phyloP scores from a whole-genome alignment of 2,113 vertebrate species.

The Brachionichthys hirsutus region DNA sequence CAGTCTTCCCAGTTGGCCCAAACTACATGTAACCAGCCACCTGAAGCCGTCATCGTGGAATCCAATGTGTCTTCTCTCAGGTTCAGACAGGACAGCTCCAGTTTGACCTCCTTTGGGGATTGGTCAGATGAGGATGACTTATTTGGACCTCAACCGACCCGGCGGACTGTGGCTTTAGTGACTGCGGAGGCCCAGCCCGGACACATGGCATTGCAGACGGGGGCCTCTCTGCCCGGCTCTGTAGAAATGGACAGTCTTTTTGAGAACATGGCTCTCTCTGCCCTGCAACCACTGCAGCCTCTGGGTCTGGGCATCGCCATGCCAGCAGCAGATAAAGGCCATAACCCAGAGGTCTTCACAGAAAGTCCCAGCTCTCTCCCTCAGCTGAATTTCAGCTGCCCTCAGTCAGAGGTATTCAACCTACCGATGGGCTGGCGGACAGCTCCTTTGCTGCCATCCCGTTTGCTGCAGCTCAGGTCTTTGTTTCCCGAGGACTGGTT shows the following conservation, averaged over 20 bases:
- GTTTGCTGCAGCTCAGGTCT: slow-evolving; percentile 81
- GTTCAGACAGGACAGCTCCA: slow-evolving; percentile 77
- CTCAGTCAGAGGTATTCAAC: slow-evolving; percentile 83
- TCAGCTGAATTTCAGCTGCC: slow-evolving; percentile 83
- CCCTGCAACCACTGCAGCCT: slow-evolving; percentile 77
- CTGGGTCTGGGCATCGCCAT: slow-evolving; percentile 78
- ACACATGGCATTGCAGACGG: slow-evolving; percentile 58
- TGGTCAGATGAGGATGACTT: slow-evolving; percentile 91
- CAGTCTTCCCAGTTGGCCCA: slow-evolving; percentile 72
- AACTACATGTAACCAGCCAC: slow-evolving; percentile 54
- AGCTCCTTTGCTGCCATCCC: slow-evolving; percentile 78
- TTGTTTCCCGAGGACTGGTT: slow-evolving; percentile 95
- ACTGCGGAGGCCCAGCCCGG: slow-evolving; percentile 68
- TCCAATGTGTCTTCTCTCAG: slow-evolving; percentile 63
- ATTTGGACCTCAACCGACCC: slow-evolving; percentile 83
- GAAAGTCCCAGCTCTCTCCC: slow-evolving; percentile 53
- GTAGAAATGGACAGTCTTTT: slow-evolving; percentile 81
- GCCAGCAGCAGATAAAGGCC: slow-evolving; percentile 76
- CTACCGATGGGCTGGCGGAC: slow-evolving; percentile 88
- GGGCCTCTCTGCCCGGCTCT: slow-evolving; percentile 89
- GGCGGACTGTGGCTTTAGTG: slow-evolving; percentile 79
- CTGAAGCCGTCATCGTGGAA: slow-evolving; percentile 54
- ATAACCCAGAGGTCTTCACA: slow-evolving; percentile 77
- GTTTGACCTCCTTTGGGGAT: slow-evolving; percentile 83
- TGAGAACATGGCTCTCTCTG: slow-evolving; percentile 76